These are phyloP conservation scores for Holcopasites calliopsidis DNA, from an alignment of 1,140 invertebrate species.

Conservation along the genomic window DNA sequence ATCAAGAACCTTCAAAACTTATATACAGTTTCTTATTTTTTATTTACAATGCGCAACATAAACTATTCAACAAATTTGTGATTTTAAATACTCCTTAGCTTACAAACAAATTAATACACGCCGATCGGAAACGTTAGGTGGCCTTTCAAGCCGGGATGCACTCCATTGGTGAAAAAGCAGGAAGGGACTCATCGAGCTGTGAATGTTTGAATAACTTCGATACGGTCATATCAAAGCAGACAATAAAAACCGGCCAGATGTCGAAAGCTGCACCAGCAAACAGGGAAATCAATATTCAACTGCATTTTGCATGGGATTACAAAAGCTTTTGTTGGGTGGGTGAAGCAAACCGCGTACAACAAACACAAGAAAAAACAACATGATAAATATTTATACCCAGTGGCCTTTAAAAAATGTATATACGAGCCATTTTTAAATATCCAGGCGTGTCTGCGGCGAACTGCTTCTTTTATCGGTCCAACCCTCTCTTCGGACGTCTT, in stretches of 20 bases:
- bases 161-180: not conserved
- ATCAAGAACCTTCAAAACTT: too few relatives aligned
- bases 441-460: not conserved
- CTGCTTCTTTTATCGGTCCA: not conserved
- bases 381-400: conserved; percentile 32
- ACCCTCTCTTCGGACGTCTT: too few relatives aligned
- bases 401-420: conserved; percentile 17
- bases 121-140: not conserved
- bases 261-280: conserved; percentile 19
- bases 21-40: too few relatives aligned
- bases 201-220: conserved; percentile 13
- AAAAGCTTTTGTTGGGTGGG: not conserved
- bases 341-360: conserved; percentile 9
- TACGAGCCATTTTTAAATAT: conserved; percentile 18
- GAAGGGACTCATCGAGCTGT: conserved; percentile 3
- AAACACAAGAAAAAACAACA: conserved; percentile 16
- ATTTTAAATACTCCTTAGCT: too few relatives aligned
- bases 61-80: too few relatives aligned
- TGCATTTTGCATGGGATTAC: conserved; percentile 36
- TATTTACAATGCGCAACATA: too few relatives aligned
- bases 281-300: conserved; percentile 25
- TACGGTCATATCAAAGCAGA: not conserved
- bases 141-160: not conserved
- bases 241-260: conserved; percentile 8
- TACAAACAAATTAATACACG: not conserved